These are phyloP conservation scores for Pocillopora meandrina DNA, from an alignment of 92 coral and sea anemone genomes.

Conservation along the genomic window DNA sequence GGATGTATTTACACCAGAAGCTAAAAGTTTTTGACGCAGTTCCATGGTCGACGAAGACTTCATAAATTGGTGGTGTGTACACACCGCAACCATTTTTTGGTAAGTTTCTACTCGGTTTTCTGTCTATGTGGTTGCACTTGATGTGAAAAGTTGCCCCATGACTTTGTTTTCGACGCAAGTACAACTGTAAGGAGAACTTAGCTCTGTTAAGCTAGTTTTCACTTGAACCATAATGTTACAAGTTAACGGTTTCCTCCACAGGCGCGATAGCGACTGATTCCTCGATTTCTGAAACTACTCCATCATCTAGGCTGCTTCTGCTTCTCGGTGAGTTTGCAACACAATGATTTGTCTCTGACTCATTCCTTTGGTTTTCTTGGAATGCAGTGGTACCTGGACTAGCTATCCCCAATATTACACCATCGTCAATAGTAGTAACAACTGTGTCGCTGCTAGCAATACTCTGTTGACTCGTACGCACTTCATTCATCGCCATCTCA, in stretches of 20 bases:
- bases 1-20: background rate
- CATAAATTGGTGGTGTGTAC: background rate
- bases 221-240: no score
- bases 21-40: no score
- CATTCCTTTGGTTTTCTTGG: background rate
- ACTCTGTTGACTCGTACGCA: background rate
- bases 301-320: background rate
- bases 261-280: no score
- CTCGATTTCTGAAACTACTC: background rate
- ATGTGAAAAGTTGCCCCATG: no score
- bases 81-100: background rate
- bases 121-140: background rate
- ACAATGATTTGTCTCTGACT: background rate
- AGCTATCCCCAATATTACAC: slow-evolving; percentile 6
- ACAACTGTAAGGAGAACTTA: no score
- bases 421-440: background rate
- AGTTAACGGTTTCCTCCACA: no score
- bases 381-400: background rate
- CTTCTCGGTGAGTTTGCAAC: background rate
- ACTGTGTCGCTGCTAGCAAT: background rate
- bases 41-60: background rate
- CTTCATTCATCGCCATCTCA: slow-evolving; percentile 25
- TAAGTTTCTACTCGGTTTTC: no score
- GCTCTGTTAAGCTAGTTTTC: no score
- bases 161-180: no score